phyloP scores from a whole-genome alignment of 2,888 invertebrate species.

The Cryptus armator region DNA sequence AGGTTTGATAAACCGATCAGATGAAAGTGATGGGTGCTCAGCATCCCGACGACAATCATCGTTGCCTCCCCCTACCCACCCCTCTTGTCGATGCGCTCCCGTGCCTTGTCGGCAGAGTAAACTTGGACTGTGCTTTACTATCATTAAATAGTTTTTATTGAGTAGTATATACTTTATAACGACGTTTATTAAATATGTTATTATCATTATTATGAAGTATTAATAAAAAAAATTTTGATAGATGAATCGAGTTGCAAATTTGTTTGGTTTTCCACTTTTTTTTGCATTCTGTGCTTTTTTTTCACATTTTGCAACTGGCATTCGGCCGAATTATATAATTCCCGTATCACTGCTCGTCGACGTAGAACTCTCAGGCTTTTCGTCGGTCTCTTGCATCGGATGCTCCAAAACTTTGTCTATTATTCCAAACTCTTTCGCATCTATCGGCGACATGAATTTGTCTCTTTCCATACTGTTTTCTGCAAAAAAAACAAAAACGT shows the following conservation, averaged over 20 bases:
- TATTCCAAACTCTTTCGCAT: conserved; percentile 96
- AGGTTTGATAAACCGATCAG: conserved; percentile 31
- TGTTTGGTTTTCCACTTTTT: conserved; percentile 51
- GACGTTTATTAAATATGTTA: conserved; percentile 79
- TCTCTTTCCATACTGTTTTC: conserved; percentile 97
- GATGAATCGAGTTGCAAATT: conserved; percentile 50
- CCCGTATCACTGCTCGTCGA: conserved; percentile 28
- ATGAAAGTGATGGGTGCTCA: conserved; percentile 54
- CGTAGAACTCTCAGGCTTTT: conserved; percentile 54
- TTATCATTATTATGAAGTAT: conserved; percentile 78
- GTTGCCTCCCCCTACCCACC: conserved; percentile 49
- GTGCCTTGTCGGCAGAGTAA: conserved; percentile 67
- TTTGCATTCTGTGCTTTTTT: conserved; percentile 19
- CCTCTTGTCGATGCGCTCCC: conserved; percentile 17
- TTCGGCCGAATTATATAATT: neutral
- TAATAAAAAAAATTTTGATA: conserved; percentile 80
- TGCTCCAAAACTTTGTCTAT: conserved; percentile 97
- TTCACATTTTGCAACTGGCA: neutral
- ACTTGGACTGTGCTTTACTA: conserved; percentile 72
- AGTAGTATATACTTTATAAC: conserved; percentile 76
- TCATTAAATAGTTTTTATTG: conserved; percentile 69
- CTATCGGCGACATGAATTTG: conserved; percentile 96
- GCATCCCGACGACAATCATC: conserved; percentile 53
- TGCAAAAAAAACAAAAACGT: conserved; percentile 74
- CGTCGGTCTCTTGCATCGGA: conserved; percentile 86